Evolutionary conservation across 2,888 invertebrate genomes (phyloP), one percentile per base, ranked within the genome.

Genomic region (Tipula lateralis): DNA sequence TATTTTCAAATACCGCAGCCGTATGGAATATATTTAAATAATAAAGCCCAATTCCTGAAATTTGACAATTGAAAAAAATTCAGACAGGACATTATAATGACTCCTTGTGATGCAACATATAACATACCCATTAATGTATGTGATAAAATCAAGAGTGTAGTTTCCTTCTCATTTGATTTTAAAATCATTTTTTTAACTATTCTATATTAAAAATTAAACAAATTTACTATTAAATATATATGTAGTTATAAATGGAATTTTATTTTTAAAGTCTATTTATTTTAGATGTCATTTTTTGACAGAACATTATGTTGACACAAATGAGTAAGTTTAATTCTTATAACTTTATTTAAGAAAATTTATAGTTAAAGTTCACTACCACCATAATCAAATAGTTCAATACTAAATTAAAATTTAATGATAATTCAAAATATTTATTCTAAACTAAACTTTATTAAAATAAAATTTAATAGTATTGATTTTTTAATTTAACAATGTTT

Each of bases 1-100:
- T 94, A 89, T 94, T 95, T 91, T 97, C 97, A 89, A 96, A 97
- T 86, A 97, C 91, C 29, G 88, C 87, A 84, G 89, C 88, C 0
- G 95, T 93, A 90, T 96, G 95, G 87, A 92, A 92, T 87, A 92
- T 92, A 88, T 95, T 94, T 9, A 93, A 87, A 86, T 91, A 91
- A 80, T 93, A 94, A 66, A 92, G 89, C 13, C 89, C 88, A n/a
- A 92, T 87, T n/a, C 93, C 94, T 94, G 90, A 82, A 89, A 90
- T 86, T 12, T 9, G 13, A 9, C 39, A 39, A 32, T 3, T 86
- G 85, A 85, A 30, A 32, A 32, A 16, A 32, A 32, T 83, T 29
- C 16, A 7, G n/a, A n/a, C n/a, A n/a, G n/a, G n/a, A n/a, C n/a
- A n/a, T n/a, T n/a, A n/a, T n/a, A n/a, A n/a, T n/a, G n/a, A n/a